These are phyloP conservation scores for Nyleta sp. DNA, from an alignment of 2,888 invertebrate species.

Conservation along the genomic window DNA sequence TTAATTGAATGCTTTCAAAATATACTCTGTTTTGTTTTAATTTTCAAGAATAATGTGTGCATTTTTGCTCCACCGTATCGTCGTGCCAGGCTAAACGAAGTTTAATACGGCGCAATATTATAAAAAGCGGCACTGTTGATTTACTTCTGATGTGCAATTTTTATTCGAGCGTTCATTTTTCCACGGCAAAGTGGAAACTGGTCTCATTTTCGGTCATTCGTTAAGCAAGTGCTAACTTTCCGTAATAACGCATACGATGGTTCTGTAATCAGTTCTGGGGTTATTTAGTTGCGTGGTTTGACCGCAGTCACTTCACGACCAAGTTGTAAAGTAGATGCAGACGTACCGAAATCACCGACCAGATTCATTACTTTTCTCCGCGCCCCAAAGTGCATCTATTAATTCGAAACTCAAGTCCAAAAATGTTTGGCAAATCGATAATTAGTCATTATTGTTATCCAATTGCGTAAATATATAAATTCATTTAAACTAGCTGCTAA, in stretches of 20 bases:
- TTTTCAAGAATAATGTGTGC: slow-evolving; percentile 32
- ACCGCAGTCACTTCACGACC: slow-evolving; percentile 18
- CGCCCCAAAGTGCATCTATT: neutral
- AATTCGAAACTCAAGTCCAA: too few species aligned
- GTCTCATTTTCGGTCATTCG: neutral
- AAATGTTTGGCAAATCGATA: neutral
- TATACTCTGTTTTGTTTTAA: slow-evolving; percentile 36
- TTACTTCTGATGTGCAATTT: slow-evolving; percentile 4
- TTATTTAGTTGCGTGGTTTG: slow-evolving; percentile 30
- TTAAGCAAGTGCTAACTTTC: neutral
- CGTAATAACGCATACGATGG: slow-evolving; percentile 29
- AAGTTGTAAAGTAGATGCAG: slow-evolving; percentile 24
- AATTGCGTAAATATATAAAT: too few species aligned
- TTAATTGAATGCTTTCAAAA: slow-evolving; percentile 39
- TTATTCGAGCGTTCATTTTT: neutral
- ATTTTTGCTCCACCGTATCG: slow-evolving; percentile 11
- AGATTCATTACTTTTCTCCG: slow-evolving; percentile 26
- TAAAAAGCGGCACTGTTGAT: slow-evolving; percentile 5
- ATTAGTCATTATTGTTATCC: too few species aligned
- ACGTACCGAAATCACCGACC: slow-evolving; percentile 15
- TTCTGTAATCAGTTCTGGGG: slow-evolving; percentile 32
- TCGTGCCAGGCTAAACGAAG: slow-evolving; percentile 1
- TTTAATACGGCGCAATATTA: slow-evolving; percentile 1
- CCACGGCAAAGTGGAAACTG: neutral
- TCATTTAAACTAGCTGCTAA: too few species aligned